A percentile compares a stretch with the other conserved stretches of the same genome.
Conservation (phyloP, 2,113 vertebrate species). For the Rhea americana region DNA sequence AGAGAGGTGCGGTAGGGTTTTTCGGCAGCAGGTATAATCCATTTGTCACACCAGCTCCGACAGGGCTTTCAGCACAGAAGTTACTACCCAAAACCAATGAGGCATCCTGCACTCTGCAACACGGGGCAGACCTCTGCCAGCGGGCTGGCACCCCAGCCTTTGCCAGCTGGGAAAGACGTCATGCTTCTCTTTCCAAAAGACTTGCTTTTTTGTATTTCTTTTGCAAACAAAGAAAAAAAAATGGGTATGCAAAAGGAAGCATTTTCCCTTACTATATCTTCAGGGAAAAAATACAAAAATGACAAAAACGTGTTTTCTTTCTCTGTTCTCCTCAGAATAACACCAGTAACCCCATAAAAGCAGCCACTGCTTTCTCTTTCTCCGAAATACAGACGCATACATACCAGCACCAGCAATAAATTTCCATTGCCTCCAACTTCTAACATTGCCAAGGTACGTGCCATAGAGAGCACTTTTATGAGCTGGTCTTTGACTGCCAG, state of each 20-base stretch:
- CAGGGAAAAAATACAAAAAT: slow-evolving; percentile 23
- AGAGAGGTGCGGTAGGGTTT: slow-evolving; percentile 67
- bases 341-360: slow-evolving; percentile 63
- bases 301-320: slow-evolving; percentile 39
- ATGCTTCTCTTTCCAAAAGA: slow-evolving; percentile 5
- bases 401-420: slow-evolving; percentile 62
- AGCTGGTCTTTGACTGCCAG: slow-evolving; percentile 73
- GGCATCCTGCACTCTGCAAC: slow-evolving; percentile 69
- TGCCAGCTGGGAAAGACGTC: slow-evolving; percentile 29
- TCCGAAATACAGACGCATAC: slow-evolving; percentile 56
- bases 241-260: slow-evolving; percentile 19
- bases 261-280: slow-evolving; percentile 57
- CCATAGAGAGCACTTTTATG: slow-evolving; percentile 75
- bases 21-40: slow-evolving; percentile 85
- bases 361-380: slow-evolving; percentile 50
- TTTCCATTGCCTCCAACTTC: slow-evolving; percentile 54
- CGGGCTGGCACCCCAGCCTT: slow-evolving; percentile 32
- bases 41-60: slow-evolving; percentile 87
- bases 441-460: slow-evolving; percentile 59
- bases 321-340: slow-evolving; percentile 48
- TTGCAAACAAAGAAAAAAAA: slow-evolving; percentile 60
- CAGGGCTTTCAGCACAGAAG: slow-evolving; percentile 78
- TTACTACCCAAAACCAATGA: slow-evolving; percentile 84
- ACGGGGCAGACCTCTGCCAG: slow-evolving; percentile 43
- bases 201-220: background rate